Conservation (phyloP, 2,113 vertebrate species). For the Sapajus apella region DNA sequence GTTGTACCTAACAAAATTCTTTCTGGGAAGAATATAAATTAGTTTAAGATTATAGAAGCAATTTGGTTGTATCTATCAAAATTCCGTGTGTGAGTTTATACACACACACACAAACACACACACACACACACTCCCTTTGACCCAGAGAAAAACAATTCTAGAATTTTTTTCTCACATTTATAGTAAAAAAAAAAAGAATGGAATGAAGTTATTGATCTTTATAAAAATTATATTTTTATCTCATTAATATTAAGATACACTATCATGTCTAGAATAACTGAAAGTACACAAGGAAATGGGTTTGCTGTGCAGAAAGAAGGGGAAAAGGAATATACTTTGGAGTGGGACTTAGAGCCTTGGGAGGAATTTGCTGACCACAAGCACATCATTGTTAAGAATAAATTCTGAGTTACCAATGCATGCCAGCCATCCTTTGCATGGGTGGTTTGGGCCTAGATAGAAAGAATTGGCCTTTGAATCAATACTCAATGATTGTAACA, state of each 20-base stretch:
- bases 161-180: neutral
- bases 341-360: neutral
- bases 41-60: too few species aligned
- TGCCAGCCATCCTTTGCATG: conserved; percentile 29
- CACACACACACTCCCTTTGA: neutral
- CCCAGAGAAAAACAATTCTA: neutral
- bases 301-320: neutral
- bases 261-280: neutral
- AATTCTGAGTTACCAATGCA: neutral
- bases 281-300: neutral
- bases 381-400: neutral
- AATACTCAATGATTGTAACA: conserved; percentile 64
- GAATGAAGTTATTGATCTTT: neutral
- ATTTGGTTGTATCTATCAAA: too few species aligned
- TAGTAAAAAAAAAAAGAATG: neutral
- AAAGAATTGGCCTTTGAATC: conserved; percentile 59
- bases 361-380: conserved; percentile 7
- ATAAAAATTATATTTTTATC: neutral
- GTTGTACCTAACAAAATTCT: neutral
- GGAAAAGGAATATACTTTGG: neutral
- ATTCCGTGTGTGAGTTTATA: neutral
- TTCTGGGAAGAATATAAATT: too few species aligned
- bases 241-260: neutral
- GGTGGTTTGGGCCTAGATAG: neutral
- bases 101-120: neutral